Conservation (phyloP, 2,797 vertebrate genomes). For the Mico argentatus region DNA sequence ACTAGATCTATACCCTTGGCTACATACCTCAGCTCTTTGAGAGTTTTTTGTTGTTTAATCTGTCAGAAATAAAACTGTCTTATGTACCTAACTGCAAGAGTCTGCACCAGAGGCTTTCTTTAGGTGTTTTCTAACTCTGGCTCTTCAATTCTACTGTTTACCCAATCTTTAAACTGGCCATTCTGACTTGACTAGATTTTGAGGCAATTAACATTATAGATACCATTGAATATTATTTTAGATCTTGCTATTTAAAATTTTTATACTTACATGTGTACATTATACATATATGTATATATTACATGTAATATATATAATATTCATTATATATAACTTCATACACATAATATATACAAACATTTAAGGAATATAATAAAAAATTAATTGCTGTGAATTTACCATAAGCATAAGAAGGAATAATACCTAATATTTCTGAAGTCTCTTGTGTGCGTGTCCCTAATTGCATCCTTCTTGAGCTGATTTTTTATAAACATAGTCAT, state of each 20-base stretch:
- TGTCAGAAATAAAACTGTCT: not conserved
- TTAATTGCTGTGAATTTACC: not conserved
- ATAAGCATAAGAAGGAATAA: not conserved
- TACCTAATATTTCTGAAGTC: not conserved
- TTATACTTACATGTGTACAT: not conserved
- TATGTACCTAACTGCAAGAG: not conserved
- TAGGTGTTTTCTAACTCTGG: not conserved
- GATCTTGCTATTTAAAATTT: not conserved
- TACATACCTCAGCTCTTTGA: not conserved
- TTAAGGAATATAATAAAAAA: conserved; percentile 18
- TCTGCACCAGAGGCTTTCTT: not conserved
- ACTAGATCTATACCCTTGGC: not conserved
- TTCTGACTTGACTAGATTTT: not conserved
- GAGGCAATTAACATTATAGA: not conserved
- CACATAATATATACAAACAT: not conserved
- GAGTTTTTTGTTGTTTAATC: not conserved
- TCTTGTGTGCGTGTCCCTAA: not conserved
- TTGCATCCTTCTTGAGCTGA: not conserved
- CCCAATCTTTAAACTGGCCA: not conserved
- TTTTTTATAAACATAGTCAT: not conserved
- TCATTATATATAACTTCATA: not conserved
- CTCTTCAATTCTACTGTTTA: not conserved
- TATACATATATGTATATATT: not conserved
- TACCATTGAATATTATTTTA: conserved; percentile 48
- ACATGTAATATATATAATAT: not conserved